Conservation (phyloP, 2,113 vertebrate species). For the Rhipidura dahli region DNA sequence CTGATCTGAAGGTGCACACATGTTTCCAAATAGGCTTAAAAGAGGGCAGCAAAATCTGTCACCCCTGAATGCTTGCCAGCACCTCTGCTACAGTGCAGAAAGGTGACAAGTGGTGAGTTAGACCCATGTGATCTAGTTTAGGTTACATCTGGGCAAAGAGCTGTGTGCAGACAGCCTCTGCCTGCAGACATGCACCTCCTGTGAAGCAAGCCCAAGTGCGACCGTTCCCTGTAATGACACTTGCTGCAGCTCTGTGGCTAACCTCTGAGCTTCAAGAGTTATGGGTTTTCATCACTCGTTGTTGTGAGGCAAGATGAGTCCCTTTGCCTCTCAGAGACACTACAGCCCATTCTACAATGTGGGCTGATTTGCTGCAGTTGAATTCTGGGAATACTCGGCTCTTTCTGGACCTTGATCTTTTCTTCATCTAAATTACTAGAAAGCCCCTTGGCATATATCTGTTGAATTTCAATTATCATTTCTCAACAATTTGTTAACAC, state of each 20-base stretch:
- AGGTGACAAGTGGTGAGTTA: background rate
- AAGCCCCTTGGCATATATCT: background rate
- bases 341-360: background rate
- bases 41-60: background rate
- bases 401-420: background rate
- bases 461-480: background rate
- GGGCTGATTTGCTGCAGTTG: background rate
- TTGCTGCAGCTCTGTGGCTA: constrained; percentile 47
- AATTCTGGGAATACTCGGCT: background rate
- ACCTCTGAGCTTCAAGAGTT: background rate
- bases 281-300: background rate
- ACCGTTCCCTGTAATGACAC: background rate
- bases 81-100: background rate
- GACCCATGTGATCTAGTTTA: background rate
- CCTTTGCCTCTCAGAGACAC: background rate
- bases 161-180: background rate
- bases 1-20: background rate
- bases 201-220: background rate
- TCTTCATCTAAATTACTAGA: background rate
- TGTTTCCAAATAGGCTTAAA: background rate
- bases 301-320: constrained; percentile 6
- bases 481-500: background rate
- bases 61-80: background rate
- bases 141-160: background rate
- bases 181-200: background rate